Evolutionary conservation across 1,140 invertebrate species (phyloP).

Genomic region (Drosophila kikkawai): DNA sequence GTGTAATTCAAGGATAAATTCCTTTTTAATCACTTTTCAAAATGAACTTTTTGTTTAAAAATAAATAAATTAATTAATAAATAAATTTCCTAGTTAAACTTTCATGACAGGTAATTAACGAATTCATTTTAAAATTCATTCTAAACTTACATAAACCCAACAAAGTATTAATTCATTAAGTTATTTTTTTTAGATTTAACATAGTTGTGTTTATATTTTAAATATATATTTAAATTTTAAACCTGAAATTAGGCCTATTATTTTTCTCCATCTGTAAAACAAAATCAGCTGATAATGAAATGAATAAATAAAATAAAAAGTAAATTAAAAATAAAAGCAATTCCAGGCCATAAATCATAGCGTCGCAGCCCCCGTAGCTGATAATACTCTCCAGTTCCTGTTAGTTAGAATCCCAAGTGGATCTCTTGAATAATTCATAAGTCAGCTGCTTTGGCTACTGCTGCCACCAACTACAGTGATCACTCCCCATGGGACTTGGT

Average conservation of each 20-base stretch:
- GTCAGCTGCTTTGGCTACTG: not conserved
- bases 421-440: constrained; percentile 27
- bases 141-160: not conserved
- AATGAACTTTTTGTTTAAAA: not conserved
- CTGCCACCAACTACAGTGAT: constrained; percentile 5
- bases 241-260: not conserved
- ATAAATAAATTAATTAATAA: not conserved
- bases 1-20: not conserved
- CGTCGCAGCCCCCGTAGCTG: not conserved
- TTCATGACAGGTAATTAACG: not conserved
- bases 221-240: not conserved
- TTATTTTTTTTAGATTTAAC: no score
- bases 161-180: not conserved
- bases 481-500: not conserved
- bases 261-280: not conserved
- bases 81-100: not conserved
- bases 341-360: constrained; percentile 27
- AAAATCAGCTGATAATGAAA: constrained; percentile 8
- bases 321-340: not conserved
- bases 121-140: not conserved
- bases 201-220: no score
- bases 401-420: constrained; percentile 5
- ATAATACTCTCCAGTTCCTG: constrained; percentile 22
- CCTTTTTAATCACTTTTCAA: not conserved
- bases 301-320: not conserved